Conservation (phyloP, 2,113 vertebrate genomes). For the Pterophyllum scalare region DNA sequence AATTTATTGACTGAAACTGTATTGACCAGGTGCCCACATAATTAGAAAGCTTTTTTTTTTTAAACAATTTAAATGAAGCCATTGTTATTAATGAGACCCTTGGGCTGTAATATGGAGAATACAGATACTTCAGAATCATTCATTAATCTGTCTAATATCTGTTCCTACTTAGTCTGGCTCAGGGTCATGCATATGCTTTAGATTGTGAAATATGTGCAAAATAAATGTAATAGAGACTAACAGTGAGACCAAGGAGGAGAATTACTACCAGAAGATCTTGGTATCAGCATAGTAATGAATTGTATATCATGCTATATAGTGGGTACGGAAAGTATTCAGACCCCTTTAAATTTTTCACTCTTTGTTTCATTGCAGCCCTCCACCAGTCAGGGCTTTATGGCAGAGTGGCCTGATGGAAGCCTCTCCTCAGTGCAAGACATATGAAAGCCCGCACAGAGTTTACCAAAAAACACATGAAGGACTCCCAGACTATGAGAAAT, state of each 20-base stretch:
- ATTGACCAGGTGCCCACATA: constrained; percentile 5
- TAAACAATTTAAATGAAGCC: neutral
- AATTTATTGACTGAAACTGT: constrained; percentile 8
- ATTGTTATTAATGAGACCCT: constrained; percentile 15
- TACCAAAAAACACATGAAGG: too few species aligned
- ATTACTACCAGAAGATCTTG: neutral
- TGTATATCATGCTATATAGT: neutral
- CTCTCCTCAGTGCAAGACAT: too few species aligned
- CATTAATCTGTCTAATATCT: constrained; percentile 4
- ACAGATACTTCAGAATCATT: neutral
- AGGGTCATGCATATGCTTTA: neutral
- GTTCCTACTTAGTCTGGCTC: neutral
- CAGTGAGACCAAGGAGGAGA: neutral
- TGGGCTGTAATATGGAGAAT: neutral
- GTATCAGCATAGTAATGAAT: too few species aligned
- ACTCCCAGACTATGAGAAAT: too few species aligned
- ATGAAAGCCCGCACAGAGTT: too few species aligned
- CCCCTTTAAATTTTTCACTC: too few species aligned
- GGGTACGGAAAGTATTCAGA: too few species aligned
- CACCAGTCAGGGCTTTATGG: too few species aligned
- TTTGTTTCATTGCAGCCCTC: too few species aligned
- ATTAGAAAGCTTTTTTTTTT: neutral
- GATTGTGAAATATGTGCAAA: neutral
- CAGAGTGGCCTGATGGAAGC: too few species aligned
- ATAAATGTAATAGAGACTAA: neutral